Evolutionary conservation across 2,113 vertebrate genomes (phyloP).

Genomic region (Notechis scutatus): DNA sequence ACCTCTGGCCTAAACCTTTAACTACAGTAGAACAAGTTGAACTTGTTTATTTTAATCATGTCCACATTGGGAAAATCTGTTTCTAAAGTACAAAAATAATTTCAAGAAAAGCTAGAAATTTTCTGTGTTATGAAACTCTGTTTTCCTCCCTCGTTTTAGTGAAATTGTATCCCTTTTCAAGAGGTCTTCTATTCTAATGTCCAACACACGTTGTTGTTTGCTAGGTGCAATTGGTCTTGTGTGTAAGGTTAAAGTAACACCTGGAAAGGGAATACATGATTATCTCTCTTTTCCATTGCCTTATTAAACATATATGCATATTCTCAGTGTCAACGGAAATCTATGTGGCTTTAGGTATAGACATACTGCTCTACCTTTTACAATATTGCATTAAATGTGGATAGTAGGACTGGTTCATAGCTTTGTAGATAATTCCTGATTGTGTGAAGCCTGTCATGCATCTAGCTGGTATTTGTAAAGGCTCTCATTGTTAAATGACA

Average conservation of each 20-base stretch:
- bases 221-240: background rate
- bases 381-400: background rate
- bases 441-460: background rate
- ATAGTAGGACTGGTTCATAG: background rate
- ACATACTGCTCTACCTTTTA: background rate
- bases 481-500: background rate
- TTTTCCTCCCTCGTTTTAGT: background rate
- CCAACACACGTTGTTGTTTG: background rate
- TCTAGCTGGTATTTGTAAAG: background rate
- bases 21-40: background rate
- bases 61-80: background rate
- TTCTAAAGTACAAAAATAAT: background rate
- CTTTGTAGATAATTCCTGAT: background rate
- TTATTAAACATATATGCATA: background rate
- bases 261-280: background rate
- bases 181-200: background rate
- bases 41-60: background rate
- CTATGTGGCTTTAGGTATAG: background rate
- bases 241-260: background rate
- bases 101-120: background rate
- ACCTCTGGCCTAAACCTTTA: background rate
- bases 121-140: background rate
- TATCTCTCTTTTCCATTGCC: background rate
- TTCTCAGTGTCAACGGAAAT: background rate
- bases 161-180: background rate